Evolutionary conservation across 1,140 invertebrate genomes (phyloP).

Genomic region (Gyrodactylus salaris): DNA sequence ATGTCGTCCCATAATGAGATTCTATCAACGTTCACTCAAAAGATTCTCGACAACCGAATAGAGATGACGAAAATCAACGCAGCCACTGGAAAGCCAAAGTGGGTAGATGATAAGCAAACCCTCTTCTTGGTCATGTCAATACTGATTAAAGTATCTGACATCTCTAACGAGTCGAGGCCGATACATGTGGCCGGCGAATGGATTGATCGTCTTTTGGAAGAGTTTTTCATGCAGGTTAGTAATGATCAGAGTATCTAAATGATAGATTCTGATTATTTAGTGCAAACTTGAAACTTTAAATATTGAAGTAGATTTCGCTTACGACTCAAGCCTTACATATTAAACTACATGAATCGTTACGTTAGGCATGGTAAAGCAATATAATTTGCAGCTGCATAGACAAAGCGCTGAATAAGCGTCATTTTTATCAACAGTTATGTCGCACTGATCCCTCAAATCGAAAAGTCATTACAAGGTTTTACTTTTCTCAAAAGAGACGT

Average conservation of each 20-base stretch:
- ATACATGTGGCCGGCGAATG: constrained; percentile 50
- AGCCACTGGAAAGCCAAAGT: background rate
- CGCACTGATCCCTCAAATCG: too few relatives aligned
- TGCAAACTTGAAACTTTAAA: background rate
- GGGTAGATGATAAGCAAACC: background rate
- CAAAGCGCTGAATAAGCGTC: too few relatives aligned
- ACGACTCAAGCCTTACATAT: too few relatives aligned
- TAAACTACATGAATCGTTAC: too few relatives aligned
- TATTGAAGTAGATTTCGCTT: too few relatives aligned
- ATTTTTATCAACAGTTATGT: too few relatives aligned
- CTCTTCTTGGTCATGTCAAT: constrained; percentile 34
- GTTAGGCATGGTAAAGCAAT: too few relatives aligned
- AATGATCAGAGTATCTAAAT: background rate
- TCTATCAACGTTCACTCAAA: constrained; percentile 30
- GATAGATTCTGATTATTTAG: background rate
- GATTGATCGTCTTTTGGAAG: constrained; percentile 35
- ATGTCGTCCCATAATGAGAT: constrained; percentile 59
- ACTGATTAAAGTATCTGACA: constrained; percentile 49
- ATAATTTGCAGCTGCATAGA: too few relatives aligned
- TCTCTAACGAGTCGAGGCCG: constrained; percentile 47
- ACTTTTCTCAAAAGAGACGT: too few relatives aligned
- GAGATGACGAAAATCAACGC: background rate
- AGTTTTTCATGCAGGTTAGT: constrained; percentile 19
- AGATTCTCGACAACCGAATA: constrained; percentile 9
- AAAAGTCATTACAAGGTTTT: too few relatives aligned